A percentile compares a stretch with the other conserved stretches of the same genome.
Evolutionary conservation across 2,888 invertebrate genomes (phyloP).

Genomic region (Nemurella pictetii): DNA sequence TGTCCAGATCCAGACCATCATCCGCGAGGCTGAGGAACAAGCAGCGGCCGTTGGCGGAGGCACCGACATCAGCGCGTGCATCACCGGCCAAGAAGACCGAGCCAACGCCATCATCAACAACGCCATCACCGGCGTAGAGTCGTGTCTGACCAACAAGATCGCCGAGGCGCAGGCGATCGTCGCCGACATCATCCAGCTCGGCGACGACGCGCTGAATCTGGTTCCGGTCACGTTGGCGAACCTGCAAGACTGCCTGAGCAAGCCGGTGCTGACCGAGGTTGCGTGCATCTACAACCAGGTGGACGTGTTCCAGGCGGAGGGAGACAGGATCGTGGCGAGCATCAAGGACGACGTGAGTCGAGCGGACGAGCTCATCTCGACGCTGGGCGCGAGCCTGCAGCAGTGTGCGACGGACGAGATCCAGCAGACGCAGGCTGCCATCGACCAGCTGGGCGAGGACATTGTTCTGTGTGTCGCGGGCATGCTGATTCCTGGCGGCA

Average conservation of each 20-base stretch:
- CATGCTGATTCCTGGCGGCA: slow-evolving; percentile 11
- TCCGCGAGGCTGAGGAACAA: background rate
- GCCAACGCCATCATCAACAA: slow-evolving; percentile 1
- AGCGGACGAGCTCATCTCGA: background rate
- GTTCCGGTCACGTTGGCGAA: background rate
- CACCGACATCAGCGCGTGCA: slow-evolving; percentile 14
- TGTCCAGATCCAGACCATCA: background rate
- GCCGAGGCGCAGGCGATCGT: background rate
- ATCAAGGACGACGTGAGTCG: background rate
- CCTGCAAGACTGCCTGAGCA: background rate
- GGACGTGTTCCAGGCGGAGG: background rate
- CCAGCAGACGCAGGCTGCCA: background rate
- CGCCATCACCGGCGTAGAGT: background rate
- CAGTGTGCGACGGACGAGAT: background rate
- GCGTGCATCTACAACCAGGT: slow-evolving; percentile 5
- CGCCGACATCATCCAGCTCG: background rate
- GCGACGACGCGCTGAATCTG: background rate
- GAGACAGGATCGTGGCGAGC: background rate
- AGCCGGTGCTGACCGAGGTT: background rate
- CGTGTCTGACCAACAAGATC: slow-evolving; percentile 1
- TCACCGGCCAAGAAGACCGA: slow-evolving; percentile 13
- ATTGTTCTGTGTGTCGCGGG: slow-evolving; percentile 21
- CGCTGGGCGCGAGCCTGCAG: background rate
- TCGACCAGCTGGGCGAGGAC: slow-evolving; percentile 12
- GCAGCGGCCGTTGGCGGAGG: slow-evolving; percentile 5